Percentiles rank a stretch among this genome's conserved stretches.
Evolutionary conservation across 2,888 invertebrate genomes (phyloP).

Genomic region (Heliconius ismenius): DNA sequence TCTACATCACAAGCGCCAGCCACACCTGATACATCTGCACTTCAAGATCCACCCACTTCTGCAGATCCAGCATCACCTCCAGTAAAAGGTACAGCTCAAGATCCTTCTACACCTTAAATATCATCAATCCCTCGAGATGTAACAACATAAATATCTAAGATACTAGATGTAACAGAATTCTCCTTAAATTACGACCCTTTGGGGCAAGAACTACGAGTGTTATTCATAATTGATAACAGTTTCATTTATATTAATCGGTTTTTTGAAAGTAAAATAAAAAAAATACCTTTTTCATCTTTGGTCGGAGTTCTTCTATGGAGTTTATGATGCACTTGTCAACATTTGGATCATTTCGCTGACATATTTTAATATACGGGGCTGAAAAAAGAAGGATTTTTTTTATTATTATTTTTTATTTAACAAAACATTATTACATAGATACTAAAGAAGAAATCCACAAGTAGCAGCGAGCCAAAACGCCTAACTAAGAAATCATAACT

Average conservation of each 20-base stretch:
- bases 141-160: neutral
- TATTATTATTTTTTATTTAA: neutral
- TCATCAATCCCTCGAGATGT: neutral
- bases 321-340: conserved; percentile 84
- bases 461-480: neutral
- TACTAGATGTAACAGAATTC: neutral
- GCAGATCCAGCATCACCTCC: neutral
- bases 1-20: neutral
- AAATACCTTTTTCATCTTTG: conserved; percentile 79
- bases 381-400: conserved; percentile 52
- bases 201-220: neutral
- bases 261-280: neutral
- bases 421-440: neutral
- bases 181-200: neutral
- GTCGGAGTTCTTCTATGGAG: conserved; percentile 82
- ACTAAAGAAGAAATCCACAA: neutral
- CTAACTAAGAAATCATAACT: too few species aligned
- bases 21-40: neutral
- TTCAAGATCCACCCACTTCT: neutral
- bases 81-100: neutral
- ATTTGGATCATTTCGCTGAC: conserved; percentile 83
- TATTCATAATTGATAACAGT: too few species aligned
- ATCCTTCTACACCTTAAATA: neutral
- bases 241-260: neutral
- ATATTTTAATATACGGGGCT: conserved; percentile 85